phyloP scores from a whole-genome alignment of 2,888 invertebrate genomes.

The Scaptomyza parva region DNA sequence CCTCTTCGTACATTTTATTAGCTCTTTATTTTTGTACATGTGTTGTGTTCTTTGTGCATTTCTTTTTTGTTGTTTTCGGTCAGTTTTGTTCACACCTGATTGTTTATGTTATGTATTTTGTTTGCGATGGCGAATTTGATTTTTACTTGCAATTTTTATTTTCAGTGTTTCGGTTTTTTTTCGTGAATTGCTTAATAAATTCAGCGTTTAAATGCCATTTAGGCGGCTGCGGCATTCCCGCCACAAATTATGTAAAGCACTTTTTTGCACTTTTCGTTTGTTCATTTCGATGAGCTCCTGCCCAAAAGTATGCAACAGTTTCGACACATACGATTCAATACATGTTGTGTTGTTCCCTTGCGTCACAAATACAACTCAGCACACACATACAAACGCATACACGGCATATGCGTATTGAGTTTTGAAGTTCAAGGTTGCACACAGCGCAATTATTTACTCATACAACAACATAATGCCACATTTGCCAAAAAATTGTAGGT shows the following conservation, averaged over 20 bases:
- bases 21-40: slow-evolving; percentile 23
- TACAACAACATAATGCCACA: neutral
- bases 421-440: slow-evolving; percentile 54
- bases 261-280: slow-evolving; percentile 21
- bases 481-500: slow-evolving; percentile 1
- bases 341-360: neutral
- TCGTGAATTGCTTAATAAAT: slow-evolving; percentile 21
- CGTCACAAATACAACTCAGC: too few relatives aligned
- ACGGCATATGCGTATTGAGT: slow-evolving; percentile 27
- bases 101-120: slow-evolving; percentile 52
- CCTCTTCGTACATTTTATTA: slow-evolving; percentile 13
- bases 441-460: slow-evolving; percentile 25
- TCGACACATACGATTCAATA: neutral
- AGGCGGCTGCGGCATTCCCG: slow-evolving; percentile 4
- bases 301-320: slow-evolving; percentile 61
- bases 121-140: slow-evolving; percentile 27
- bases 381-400: neutral
- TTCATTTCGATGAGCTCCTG: slow-evolving; percentile 13
- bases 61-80: slow-evolving; percentile 11
- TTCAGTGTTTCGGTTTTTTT: slow-evolving; percentile 27
- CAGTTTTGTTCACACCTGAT: slow-evolving; percentile 51
- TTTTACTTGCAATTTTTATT: slow-evolving; percentile 30
- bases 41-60: slow-evolving; percentile 2
- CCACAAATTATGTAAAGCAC: slow-evolving; percentile 23
- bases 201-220: slow-evolving; percentile 41